Percentiles rank a stretch among this genome's conserved stretches.
phyloP scores from a whole-genome alignment of 2,113 vertebrate genomes.

The Pandion haliaetus region DNA sequence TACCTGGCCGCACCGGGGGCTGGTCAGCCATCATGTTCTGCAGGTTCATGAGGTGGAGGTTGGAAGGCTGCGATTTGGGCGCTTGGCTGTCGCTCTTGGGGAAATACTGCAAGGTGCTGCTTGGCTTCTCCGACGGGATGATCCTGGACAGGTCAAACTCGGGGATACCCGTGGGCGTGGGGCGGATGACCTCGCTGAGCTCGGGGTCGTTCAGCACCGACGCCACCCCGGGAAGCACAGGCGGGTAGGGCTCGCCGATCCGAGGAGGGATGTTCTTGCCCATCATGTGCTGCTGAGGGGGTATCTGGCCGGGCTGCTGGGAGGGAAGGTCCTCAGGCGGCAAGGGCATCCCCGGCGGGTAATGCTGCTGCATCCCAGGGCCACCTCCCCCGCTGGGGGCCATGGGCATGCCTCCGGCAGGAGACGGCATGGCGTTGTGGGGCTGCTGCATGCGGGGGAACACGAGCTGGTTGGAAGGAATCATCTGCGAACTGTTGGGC shows the following conservation, averaged over 20 bases:
- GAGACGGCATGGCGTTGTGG: conserved; percentile 71
- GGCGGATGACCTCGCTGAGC: conserved; percentile 94
- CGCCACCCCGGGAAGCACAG: conserved; percentile 76
- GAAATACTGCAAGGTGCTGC: conserved; percentile 98
- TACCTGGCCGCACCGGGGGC: conserved; percentile 78
- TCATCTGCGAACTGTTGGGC: conserved; percentile 85
- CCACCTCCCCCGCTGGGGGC: conserved; percentile 41
- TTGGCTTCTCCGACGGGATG: conserved; percentile 97
- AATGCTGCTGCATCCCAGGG: conserved; percentile 76
- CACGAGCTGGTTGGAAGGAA: conserved; percentile 82
- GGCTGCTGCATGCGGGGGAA: conserved; percentile 83
- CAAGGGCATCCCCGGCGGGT: conserved; percentile 75
- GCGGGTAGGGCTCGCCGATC: conserved; percentile 73
- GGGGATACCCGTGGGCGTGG: conserved; percentile 90
- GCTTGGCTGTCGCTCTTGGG: conserved; percentile 85
- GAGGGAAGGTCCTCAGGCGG: conserved; percentile 80
- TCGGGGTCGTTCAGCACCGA: conserved; percentile 88
- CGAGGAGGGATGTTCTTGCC: conserved; percentile 83
- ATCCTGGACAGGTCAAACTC: conserved; percentile 97
- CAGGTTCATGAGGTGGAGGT: conserved; percentile 94
- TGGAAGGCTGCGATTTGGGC: conserved; percentile 83
- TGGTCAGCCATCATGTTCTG: conserved; percentile 99
- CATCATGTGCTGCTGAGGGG: conserved; percentile 80
- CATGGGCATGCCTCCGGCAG: conserved; percentile 41
- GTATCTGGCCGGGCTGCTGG: conserved; percentile 77